Conservation (phyloP, 2,797 vertebrate genomes). For the Oreortyx pictus region DNA sequence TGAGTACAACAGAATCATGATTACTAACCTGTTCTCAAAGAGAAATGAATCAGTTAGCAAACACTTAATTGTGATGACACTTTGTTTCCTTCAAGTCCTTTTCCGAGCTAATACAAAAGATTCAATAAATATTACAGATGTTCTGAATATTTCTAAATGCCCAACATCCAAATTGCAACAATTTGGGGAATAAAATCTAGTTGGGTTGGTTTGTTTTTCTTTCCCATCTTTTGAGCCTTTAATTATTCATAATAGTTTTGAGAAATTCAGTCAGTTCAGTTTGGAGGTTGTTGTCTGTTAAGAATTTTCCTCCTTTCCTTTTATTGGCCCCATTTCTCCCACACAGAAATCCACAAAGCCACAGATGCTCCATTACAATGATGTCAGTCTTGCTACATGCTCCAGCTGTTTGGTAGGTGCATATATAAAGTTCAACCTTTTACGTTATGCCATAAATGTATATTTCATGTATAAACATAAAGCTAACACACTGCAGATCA, state of each 20-base stretch:
- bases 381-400: constrained; percentile 78
- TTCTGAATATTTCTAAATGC: neutral
- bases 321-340: constrained; percentile 77
- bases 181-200: constrained; percentile 47
- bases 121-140: neutral
- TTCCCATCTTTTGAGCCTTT: constrained; percentile 33
- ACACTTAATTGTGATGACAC: neutral
- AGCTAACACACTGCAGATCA: constrained; percentile 81
- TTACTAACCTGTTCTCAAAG: neutral
- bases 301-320: constrained; percentile 75
- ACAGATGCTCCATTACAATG: constrained; percentile 74
- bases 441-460: constrained; percentile 79
- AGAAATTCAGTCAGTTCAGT: constrained; percentile 64
- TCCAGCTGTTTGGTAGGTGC: constrained; percentile 81
- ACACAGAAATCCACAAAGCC: constrained; percentile 77
- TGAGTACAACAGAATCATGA: neutral
- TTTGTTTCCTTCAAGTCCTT: neutral
- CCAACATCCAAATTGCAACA: constrained; percentile 58
- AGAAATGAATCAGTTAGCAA: neutral
- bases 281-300: constrained; percentile 62
- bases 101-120: neutral
- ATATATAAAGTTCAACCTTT: constrained; percentile 80
- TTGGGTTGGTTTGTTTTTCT: neutral
- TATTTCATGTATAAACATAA: constrained; percentile 76
- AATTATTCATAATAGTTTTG: constrained; percentile 73